Evolutionary conservation across 2,113 vertebrate genomes (phyloP).

Genomic region (Osmerus eperlanus): DNA sequence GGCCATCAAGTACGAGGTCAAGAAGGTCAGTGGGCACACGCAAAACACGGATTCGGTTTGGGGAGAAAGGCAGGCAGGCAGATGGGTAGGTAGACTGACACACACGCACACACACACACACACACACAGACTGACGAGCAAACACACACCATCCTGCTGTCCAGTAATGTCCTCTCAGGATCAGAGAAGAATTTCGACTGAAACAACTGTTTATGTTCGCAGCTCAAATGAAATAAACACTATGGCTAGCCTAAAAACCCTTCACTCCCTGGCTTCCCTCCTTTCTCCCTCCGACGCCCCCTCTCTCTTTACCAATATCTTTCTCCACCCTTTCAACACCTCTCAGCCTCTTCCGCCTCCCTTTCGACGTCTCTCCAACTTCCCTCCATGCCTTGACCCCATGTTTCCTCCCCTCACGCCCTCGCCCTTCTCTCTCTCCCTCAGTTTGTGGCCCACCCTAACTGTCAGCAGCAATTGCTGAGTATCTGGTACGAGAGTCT

Average conservation of each 20-base stretch:
- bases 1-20: slow-evolving; percentile 97
- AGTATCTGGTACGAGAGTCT: slow-evolving; percentile 98
- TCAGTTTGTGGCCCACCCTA: slow-evolving; percentile 97
- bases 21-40: slow-evolving; percentile 79
- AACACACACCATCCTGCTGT: not conserved
- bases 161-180: not conserved
- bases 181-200: too few species aligned
- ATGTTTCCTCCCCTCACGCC: not conserved
- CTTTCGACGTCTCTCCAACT: not conserved
- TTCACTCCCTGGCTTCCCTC: not conserved
- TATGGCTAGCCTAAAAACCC: not conserved
- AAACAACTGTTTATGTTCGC: slow-evolving; percentile 2
- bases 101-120: not conserved
- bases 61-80: not conserved
- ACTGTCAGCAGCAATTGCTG: slow-evolving; percentile 97
- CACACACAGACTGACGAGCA: not conserved
- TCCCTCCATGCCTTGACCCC: too few species aligned
- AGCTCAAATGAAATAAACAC: not conserved
- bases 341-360: not conserved
- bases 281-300: not conserved
- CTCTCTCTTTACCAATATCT: not conserved
- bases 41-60: not conserved
- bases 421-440: not conserved
- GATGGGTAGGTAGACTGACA: not conserved
- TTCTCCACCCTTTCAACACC: not conserved